Evolutionary conservation across 1,140 invertebrate genomes (phyloP).

Genomic region (Phthorimaea operculella): DNA sequence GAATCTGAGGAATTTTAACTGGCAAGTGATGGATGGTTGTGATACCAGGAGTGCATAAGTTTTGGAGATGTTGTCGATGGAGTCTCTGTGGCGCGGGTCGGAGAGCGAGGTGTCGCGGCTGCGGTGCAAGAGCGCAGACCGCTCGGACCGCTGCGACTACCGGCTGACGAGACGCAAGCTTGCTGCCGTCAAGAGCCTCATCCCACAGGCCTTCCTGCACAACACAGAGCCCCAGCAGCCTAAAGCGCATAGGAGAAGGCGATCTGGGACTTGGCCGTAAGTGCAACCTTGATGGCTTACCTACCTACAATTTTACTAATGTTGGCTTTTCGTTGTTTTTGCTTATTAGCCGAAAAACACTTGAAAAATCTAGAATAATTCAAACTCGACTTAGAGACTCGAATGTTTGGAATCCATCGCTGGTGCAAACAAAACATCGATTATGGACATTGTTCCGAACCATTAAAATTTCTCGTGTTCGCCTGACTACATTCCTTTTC

Average conservation of each 20-base stretch:
- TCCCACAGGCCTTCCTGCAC: conserved; percentile 48
- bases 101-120: conserved; percentile 50
- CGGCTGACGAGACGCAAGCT: conserved; percentile 57
- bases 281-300: conserved; percentile 29
- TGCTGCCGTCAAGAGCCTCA: conserved; percentile 35
- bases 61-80: conserved; percentile 58
- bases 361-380: no score
- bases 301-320: no score
- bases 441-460: no score
- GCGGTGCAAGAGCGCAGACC: conserved; percentile 34
- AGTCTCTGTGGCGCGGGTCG: conserved; percentile 67
- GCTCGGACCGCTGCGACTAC: conserved; percentile 62
- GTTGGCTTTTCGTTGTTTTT: neutral
- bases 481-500: no score
- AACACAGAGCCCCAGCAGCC: conserved; percentile 35
- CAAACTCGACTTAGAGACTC: no score
- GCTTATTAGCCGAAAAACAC: neutral
- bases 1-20: neutral
- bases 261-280: conserved; percentile 74
- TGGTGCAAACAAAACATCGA: no score
- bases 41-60: neutral
- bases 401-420: no score
- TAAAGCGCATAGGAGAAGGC: conserved; percentile 49
- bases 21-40: neutral
- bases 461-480: no score